A percentile compares a stretch with the other conserved stretches of the same genome.
phyloP scores from a whole-genome alignment of 1,140 invertebrate genomes.

The Magallana angulata region DNA sequence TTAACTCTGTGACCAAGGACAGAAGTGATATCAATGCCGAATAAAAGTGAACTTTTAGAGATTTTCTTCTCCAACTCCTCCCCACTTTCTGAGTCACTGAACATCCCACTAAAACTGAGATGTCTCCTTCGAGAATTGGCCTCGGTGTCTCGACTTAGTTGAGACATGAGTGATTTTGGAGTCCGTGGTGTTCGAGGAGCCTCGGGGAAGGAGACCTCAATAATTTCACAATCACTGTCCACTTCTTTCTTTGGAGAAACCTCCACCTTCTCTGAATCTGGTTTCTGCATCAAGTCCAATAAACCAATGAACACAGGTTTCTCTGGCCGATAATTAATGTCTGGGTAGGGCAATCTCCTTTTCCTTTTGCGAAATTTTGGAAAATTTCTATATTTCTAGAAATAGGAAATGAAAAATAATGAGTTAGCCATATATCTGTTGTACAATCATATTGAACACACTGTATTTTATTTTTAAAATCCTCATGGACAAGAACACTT shows the following conservation, averaged over 20 bases:
- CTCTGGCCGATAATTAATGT: conserved; percentile 44
- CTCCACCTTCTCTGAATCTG: conserved; percentile 40
- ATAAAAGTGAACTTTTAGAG: conserved; percentile 57
- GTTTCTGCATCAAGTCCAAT: conserved; percentile 51
- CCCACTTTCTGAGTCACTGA: conserved; percentile 62
- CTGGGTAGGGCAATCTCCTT: conserved; percentile 21
- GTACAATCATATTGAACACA: too few species aligned
- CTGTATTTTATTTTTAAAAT: too few species aligned
- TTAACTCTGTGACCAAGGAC: conserved; percentile 67
- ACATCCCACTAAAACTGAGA: conserved; percentile 53
- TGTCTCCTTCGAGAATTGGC: conserved; percentile 50
- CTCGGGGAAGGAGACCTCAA: conserved; percentile 62
- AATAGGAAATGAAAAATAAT: neutral
- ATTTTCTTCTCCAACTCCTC: conserved; percentile 44
- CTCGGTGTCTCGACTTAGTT: conserved; percentile 65
- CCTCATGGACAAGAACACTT: too few species aligned
- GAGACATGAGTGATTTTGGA: conserved; percentile 69
- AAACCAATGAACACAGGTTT: conserved; percentile 57
- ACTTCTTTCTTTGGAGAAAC: conserved; percentile 54
- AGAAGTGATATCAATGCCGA: conserved; percentile 67
- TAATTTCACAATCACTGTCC: conserved; percentile 71
- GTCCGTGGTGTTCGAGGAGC: conserved; percentile 58
- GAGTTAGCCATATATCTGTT: too few species aligned
- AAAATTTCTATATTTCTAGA: neutral
- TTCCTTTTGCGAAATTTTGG: conserved; percentile 13